Conservation (phyloP, 2,113 vertebrate genomes). For the Lates calcarifer region DNA sequence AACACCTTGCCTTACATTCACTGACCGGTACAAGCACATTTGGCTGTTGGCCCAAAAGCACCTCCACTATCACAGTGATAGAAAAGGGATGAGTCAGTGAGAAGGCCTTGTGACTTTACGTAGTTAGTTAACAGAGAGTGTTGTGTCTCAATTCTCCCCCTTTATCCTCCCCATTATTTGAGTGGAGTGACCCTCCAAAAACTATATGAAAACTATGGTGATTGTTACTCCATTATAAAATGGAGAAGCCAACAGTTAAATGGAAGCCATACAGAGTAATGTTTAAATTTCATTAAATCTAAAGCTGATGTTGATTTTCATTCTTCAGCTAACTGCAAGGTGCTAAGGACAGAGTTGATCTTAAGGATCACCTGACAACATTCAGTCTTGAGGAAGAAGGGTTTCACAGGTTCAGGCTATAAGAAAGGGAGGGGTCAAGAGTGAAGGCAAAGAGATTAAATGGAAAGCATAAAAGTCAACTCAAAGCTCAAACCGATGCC, state of each 20-base stretch:
- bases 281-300: too few species aligned
- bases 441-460: too few species aligned
- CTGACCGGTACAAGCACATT: neutral
- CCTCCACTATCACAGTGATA: neutral
- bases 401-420: too few species aligned
- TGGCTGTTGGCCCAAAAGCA: neutral
- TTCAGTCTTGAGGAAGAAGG: too few species aligned
- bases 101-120: neutral
- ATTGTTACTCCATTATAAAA: neutral
- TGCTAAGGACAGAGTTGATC: too few species aligned
- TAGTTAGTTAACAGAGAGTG: neutral
- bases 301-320: too few species aligned
- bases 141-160: neutral
- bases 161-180: neutral
- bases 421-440: too few species aligned
- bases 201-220: neutral
- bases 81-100: neutral
- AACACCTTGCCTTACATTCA: neutral
- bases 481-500: too few species aligned
- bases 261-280: too few species aligned
- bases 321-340: too few species aligned
- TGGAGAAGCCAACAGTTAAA: neutral
- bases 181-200: conserved; percentile 10
- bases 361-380: too few species aligned
- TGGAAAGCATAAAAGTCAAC: too few species aligned